Percentiles rank a stretch among this genome's conserved stretches.
phyloP scores from a whole-genome alignment of 2,888 invertebrate species.

The Leptopilina syphax region DNA sequence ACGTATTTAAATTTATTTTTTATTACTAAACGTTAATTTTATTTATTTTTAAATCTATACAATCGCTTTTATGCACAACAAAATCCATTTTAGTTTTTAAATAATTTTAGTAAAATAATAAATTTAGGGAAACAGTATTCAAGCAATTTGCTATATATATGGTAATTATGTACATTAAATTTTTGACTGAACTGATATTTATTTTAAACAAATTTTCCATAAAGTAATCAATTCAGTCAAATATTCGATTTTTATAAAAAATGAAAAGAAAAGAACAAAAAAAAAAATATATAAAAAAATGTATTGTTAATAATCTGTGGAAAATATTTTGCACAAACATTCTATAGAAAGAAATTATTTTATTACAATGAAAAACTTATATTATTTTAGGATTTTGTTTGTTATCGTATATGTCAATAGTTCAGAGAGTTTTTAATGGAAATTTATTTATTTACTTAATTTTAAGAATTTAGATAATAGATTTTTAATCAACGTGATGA shows the following conservation, averaged over 20 bases:
- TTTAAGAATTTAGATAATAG: slow-evolving; percentile 26
- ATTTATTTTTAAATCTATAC: not conserved
- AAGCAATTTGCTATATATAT: not conserved
- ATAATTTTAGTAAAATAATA: slow-evolving; percentile 3
- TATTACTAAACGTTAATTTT: slow-evolving; percentile 1
- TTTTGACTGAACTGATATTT: slow-evolving; percentile 12
- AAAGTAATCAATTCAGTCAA: not conserved
- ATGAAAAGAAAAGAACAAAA: no score
- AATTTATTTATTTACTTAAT: slow-evolving; percentile 34
- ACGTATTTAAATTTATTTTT: not conserved
- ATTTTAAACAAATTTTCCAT: not conserved
- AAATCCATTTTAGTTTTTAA: not conserved
- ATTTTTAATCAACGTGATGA: slow-evolving; percentile 16
- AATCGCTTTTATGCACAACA: slow-evolving; percentile 26
- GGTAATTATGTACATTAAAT: not conserved
- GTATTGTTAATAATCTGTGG: not conserved
- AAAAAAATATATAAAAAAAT: not conserved
- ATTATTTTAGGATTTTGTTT: slow-evolving; percentile 7
- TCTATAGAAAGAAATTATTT: not conserved
- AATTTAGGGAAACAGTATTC: slow-evolving; percentile 26
- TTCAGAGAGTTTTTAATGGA: not conserved
- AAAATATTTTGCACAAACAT: slow-evolving; percentile 1
- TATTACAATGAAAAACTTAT: not conserved
- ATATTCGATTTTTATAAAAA: not conserved
- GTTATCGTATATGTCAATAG: not conserved